Evolutionary conservation across 1,140 invertebrate species (phyloP).

Genomic region (Vanessa atalanta): DNA sequence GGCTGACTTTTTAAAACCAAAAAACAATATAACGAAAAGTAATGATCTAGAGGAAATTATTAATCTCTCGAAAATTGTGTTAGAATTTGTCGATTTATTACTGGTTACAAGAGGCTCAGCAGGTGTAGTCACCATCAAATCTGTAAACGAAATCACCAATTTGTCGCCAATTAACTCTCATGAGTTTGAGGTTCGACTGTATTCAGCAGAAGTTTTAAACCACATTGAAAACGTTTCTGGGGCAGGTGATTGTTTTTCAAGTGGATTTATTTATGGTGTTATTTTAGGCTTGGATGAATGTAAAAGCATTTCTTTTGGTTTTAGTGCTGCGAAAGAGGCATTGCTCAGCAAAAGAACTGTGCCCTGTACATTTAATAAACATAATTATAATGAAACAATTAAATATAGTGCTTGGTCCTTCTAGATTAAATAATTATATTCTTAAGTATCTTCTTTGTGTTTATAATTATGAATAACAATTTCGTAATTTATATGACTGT

Average conservation of each 20-base stretch:
- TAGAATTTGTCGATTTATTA: conserved; percentile 51
- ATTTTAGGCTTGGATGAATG: conserved; percentile 74
- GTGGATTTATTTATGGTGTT: conserved; percentile 82
- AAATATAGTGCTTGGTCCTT: conserved; percentile 12
- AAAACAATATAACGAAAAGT: conserved; percentile 26
- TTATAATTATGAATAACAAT: background rate
- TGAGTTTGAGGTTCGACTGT: conserved; percentile 64
- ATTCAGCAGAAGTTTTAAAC: conserved; percentile 66
- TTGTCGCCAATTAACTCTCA: conserved; percentile 22
- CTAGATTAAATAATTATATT: background rate
- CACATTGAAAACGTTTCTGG: conserved; percentile 83
- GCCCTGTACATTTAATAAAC: conserved; percentile 55
- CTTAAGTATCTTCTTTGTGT: background rate
- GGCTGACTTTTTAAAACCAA: conserved; percentile 61
- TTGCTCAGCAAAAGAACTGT: conserved; percentile 79
- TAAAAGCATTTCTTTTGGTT: conserved; percentile 80
- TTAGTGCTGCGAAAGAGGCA: conserved; percentile 80
- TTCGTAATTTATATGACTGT: too few species aligned
- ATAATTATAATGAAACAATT: conserved; percentile 5
- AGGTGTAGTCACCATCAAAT: conserved; percentile 79
- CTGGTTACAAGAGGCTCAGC: conserved; percentile 82
- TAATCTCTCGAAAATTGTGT: conserved; percentile 55
- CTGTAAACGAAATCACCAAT: conserved; percentile 31
- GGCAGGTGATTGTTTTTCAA: conserved; percentile 84
- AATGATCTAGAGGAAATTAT: conserved; percentile 76